Evolutionary conservation across 2,113 vertebrate species (phyloP), one percentile per base, ranked within the genome.

Genomic region (Lamprotornis superbus): DNA sequence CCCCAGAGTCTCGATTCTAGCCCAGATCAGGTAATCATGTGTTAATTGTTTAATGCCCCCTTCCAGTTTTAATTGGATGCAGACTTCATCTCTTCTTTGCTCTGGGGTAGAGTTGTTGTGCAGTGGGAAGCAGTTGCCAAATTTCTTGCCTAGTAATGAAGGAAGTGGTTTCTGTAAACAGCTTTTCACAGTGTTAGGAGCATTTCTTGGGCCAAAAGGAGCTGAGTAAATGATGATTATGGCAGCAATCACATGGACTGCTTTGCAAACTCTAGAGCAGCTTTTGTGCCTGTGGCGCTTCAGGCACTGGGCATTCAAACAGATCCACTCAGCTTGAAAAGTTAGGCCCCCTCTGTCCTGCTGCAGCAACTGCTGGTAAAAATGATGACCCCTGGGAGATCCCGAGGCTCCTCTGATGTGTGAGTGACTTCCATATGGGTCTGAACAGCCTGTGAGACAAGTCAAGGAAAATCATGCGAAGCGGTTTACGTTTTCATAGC

Each of bases 131-230:
- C 35, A 14, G 83, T 90, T 95, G 94, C 93, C 93, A 95, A 75
- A 83, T 96, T 93, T 96, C 94, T 95, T 94, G 88, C 94, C 88
- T 96, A 1, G 56, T 96, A 96, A 96, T 78, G 85, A 93, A 96
- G 94, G 89, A 96, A 97, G 94, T 96, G 94, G 95, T 97, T 96
- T 95, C 94, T 96, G 96, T 95, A 97, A 95, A 97, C 95, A 96
- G 87, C 64, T 95, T 95, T 94, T 90, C 37, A 24, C 86, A 84
- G 85, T 56, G 47, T 78, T 83, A 70, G 93, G 90, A 95, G 46
- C 12, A 3, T 90, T 86, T 92, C 73, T 94, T 20, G 73, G 85
- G 76, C 90, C 83, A 88, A 63, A 44, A 61, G 64, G 80, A 90
- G 57, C 86, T 78, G 46, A 80, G 60, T 20, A 90, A 92, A 89